Evolutionary conservation across 1,140 invertebrate species (phyloP).

Genomic region (Chionoecetes opilio): DNA sequence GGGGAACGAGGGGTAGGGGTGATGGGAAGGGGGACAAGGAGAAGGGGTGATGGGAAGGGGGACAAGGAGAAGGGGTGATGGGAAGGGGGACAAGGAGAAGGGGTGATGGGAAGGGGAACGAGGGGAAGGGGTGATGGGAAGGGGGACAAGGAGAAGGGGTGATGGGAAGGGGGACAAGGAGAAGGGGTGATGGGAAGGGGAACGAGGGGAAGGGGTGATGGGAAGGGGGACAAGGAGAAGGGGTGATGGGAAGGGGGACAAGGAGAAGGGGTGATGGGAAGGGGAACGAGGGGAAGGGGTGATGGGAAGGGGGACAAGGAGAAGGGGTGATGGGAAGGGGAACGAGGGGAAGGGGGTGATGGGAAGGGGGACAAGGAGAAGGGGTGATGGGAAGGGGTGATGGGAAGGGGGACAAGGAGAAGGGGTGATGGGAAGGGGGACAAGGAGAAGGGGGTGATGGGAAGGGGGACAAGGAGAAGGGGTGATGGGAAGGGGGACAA

Average conservation of each 20-base stretch:
- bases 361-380: too few species aligned
- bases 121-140: conserved; percentile 39
- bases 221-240: conserved; percentile 2
- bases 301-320: conserved; percentile 30
- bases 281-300: conserved; percentile 25
- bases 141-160: background rate
- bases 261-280: background rate
- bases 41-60: conserved; percentile 32
- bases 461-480: conserved; percentile 38
- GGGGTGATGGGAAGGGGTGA: conserved; percentile 42
- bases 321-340: background rate
- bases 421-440: background rate
- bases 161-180: background rate
- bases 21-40: background rate
- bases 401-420: conserved; percentile 13
- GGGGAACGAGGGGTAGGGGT: too few species aligned
- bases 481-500: conserved; percentile 30
- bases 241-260: background rate
- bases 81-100: too few species aligned
- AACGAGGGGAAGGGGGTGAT: background rate
- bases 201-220: conserved; percentile 33
- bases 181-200: background rate
- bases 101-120: background rate
- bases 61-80: background rate
- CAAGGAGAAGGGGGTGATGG: background rate